Conservation (phyloP, 1,140 invertebrate genomes). For the Tetraneura akinire region DNA sequence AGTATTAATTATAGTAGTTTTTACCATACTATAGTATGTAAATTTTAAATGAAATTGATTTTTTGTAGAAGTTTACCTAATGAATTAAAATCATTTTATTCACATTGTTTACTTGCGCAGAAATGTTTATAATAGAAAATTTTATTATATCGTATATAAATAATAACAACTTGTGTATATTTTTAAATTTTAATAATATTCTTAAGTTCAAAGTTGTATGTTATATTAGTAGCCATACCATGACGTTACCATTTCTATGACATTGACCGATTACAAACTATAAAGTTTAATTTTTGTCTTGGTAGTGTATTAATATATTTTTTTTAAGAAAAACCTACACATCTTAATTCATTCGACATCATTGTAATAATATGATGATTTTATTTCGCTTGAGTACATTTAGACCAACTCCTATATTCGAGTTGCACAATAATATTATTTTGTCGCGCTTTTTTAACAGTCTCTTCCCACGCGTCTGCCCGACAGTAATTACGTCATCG, state of each 20-base stretch:
- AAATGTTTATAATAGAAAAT: not conserved
- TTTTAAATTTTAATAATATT: slow-evolving; percentile 15
- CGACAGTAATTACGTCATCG: slow-evolving; percentile 8
- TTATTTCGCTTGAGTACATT: slow-evolving; percentile 9
- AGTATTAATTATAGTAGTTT: too few relatives aligned
- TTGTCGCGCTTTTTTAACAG: slow-evolving; percentile 28
- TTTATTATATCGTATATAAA: not conserved
- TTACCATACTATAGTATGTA: too few relatives aligned
- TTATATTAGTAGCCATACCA: not conserved
- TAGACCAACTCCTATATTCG: slow-evolving; percentile 5
- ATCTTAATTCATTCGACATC: not conserved
- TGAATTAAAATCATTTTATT: too few relatives aligned
- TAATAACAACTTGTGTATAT: slow-evolving; percentile 12
- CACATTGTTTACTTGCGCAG: too few relatives aligned
- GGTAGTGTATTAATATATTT: not conserved
- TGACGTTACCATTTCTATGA: not conserved
- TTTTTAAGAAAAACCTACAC: slow-evolving; percentile 5
- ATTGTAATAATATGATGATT: too few relatives aligned
- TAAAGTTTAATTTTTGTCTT: not conserved
- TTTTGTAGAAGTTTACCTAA: too few relatives aligned
- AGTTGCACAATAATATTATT: slow-evolving; percentile 49
- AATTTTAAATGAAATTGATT: too few relatives aligned
- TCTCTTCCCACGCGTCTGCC: slow-evolving; percentile 35
- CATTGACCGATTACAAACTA: slow-evolving; percentile 4
- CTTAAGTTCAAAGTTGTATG: slow-evolving; percentile 3